A percentile compares a stretch with the other conserved stretches of the same genome.
These are phyloP conservation scores for Eilema depressum DNA, from an alignment of 2,888 invertebrate genomes.

Conservation along the genomic window DNA sequence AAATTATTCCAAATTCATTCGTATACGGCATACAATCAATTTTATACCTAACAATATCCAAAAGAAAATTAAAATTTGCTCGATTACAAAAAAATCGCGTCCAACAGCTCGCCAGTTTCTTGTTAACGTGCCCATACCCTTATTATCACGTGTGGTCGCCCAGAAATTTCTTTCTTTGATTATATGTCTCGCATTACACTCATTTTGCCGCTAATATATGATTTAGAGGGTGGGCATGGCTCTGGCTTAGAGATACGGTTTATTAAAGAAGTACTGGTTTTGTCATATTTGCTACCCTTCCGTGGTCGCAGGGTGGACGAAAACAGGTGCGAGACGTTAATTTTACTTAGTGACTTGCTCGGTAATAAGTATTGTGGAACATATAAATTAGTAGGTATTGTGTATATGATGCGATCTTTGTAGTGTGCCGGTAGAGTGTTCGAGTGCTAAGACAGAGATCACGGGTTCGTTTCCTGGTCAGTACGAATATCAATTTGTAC, in stretches of 20 bases:
- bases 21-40: background rate
- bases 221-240: slow-evolving; percentile 74
- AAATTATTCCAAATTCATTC: too few species aligned
- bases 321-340: slow-evolving; percentile 39
- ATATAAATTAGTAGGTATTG: too few species aligned
- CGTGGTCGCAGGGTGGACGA: slow-evolving; percentile 17
- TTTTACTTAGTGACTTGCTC: slow-evolving; percentile 18
- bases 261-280: slow-evolving; percentile 56
- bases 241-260: slow-evolving; percentile 49
- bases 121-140: slow-evolving; percentile 32
- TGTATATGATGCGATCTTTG: too few species aligned
- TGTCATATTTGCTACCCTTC: slow-evolving; percentile 24
- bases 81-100: background rate
- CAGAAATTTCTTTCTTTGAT: slow-evolving; percentile 83
- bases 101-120: slow-evolving; percentile 43
- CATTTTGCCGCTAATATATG: slow-evolving; percentile 85
- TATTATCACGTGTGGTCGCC: slow-evolving; percentile 68
- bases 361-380: background rate
- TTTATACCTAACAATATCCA: too few species aligned
- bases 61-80: too few species aligned
- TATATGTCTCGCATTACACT: slow-evolving; percentile 83
- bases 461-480: too few species aligned
- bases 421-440: too few species aligned
- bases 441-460: too few species aligned
- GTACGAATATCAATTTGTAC: too few species aligned